These are phyloP conservation scores for Amazona guildingii DNA, from an alignment of 2,113 vertebrate genomes.

Conservation along the genomic window DNA sequence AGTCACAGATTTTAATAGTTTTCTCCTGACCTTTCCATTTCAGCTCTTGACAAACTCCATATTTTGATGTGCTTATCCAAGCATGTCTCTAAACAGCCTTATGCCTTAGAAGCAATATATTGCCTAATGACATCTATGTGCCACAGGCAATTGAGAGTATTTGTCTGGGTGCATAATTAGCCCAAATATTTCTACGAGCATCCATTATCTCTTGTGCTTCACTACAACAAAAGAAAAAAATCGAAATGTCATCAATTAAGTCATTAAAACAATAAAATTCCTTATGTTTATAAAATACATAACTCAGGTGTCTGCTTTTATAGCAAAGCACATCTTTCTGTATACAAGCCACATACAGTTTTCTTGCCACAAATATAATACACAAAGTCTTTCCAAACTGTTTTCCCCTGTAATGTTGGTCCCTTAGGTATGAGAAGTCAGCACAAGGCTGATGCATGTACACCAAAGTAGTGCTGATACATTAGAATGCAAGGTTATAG, in stretches of 20 bases:
- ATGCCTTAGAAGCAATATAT: not conserved
- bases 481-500: not conserved
- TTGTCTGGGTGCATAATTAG: not conserved
- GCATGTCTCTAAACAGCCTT: not conserved
- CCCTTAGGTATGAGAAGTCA: not conserved
- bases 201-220: not conserved
- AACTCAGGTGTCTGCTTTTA: not conserved
- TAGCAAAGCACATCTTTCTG: not conserved
- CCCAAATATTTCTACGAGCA: not conserved
- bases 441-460: not conserved
- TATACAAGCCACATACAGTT: not conserved
- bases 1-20: not conserved
- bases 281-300: not conserved
- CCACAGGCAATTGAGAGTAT: not conserved
- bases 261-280: not conserved
- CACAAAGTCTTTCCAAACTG: not conserved
- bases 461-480: not conserved
- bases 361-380: not conserved
- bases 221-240: not conserved
- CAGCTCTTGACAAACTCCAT: not conserved
- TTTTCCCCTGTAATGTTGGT: fast-evolving
- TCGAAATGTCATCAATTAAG: not conserved
- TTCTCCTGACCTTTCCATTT: slow-evolving; percentile 9
- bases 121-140: not conserved
- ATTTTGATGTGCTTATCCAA: slow-evolving; percentile 34